Conservation (phyloP, 2,888 invertebrate species). For the Blomia tropicalis region DNA sequence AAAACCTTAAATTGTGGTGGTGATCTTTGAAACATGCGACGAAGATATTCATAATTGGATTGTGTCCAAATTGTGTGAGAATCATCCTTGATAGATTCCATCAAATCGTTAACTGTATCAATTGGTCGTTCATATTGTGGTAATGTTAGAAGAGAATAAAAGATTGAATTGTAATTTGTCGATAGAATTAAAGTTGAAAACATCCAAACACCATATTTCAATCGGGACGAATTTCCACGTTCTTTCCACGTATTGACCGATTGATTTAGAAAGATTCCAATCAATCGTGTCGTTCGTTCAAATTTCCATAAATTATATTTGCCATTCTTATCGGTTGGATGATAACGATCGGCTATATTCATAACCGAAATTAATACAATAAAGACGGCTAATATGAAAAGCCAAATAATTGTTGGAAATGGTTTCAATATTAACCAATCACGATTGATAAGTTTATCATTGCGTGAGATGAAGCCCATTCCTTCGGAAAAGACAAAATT, state of each 20-base stretch:
- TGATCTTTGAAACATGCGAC: background rate
- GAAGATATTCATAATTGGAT: background rate
- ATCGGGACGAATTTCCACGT: background rate
- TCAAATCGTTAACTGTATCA: background rate
- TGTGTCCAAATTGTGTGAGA: background rate
- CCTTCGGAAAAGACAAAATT: background rate
- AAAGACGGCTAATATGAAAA: background rate
- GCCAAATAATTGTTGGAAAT: background rate
- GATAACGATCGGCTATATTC: background rate
- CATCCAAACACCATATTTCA: constrained; percentile 4
- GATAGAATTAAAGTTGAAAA: background rate
- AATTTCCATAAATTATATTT: background rate
- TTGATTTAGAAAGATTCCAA: background rate
- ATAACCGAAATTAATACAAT: background rate
- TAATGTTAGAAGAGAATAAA: background rate
- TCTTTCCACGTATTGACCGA: background rate
- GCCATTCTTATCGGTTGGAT: background rate
- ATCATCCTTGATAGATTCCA: constrained; percentile 1
- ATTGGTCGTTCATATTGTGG: background rate
- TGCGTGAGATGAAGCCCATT: background rate
- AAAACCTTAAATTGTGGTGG: background rate
- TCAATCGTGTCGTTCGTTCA: background rate
- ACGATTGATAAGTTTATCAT: background rate
- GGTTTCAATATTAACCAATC: background rate
- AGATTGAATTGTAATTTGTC: background rate